Base-by-base conservation (phyloP, 2,113 vertebrate species). In the Mus pahari region DNA sequence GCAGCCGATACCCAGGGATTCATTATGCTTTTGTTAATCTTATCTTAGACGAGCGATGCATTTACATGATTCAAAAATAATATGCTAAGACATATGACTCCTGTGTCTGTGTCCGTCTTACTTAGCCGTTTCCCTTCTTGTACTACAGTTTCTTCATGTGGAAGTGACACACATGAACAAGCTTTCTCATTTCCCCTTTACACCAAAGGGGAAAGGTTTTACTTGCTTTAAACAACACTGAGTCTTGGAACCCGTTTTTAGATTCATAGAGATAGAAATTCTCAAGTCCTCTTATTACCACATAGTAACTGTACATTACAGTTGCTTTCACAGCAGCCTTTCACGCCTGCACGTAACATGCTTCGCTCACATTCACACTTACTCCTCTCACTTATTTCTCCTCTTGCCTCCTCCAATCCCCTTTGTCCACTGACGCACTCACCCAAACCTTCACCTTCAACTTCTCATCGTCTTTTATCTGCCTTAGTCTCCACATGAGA, bases 61-160 rank as follows among this genome's bases (percentile, higher is more conserved):
- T 16, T 64, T 26, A 66, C 0, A 50, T 66, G 66, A 94, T 81
- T 93, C 12, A 84, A 84, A 95, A 86, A 48, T 64, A 90, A 84
- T 45, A 55, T 4, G 79, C 12, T 31, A 83, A 75, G 60, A 62
- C 39, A 66, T 87, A 42, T 91, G 81, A 86, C 7, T 89, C 62
- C 71, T 50, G 48, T 22, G 1, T 82, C 24, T 68, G 10, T 92
- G 45, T 45, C 83, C 33, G 31, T 74, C 48, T 26, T 82, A n/a
- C 11, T 81, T 17, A 31, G 62, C 68, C 20, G 10, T 14, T 7
- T 39, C 7, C 31, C 14, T 7, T 83, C 53, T 64, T 53, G 9
- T 28, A 28, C 33, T 16, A 36, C 24, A 64, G 68, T 90, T 64
- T 84, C 58, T 77, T 66, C 66, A 36, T 55, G 10, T n/a, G 2